A percentile compares a stretch with the other conserved stretches of the same genome.
These are phyloP conservation scores for Lasioglossum pauxillum DNA, from an alignment of 2,888 invertebrate genomes.

Conservation along the genomic window DNA sequence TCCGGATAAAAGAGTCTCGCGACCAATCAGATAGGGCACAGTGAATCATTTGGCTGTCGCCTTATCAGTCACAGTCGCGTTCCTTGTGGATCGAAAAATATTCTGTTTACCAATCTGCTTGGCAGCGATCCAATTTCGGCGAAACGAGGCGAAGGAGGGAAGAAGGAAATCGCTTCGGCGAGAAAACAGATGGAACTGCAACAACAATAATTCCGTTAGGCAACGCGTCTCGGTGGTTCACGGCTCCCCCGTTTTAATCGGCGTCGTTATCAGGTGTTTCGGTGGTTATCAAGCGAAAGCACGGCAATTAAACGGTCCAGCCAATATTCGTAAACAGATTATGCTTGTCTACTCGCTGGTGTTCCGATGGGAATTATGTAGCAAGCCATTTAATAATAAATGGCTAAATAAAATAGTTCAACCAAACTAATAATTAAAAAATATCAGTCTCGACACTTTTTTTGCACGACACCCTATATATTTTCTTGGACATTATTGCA, in stretches of 20 bases:
- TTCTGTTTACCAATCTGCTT: slow-evolving; percentile 14
- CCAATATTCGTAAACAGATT: slow-evolving; percentile 67
- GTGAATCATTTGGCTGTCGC: background rate
- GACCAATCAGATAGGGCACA: slow-evolving; percentile 17
- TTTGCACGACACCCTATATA: background rate
- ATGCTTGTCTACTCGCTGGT: background rate
- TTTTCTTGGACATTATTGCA: background rate
- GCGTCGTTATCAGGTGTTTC: slow-evolving; percentile 63
- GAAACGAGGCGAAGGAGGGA: background rate
- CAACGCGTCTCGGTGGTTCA: background rate
- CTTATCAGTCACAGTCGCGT: slow-evolving; percentile 6
- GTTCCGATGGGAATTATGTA: too few relatives aligned
- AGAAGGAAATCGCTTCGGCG: background rate
- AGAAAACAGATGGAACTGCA: slow-evolving; percentile 19
- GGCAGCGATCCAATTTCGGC: background rate
- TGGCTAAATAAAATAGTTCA: too few relatives aligned
- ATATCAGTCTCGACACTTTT: background rate
- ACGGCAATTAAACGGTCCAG: slow-evolving; percentile 45
- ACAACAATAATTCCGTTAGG: background rate
- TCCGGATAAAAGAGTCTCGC: slow-evolving; percentile 5
- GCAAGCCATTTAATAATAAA: too few relatives aligned
- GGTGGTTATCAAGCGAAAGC: slow-evolving; percentile 56
- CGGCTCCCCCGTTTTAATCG: slow-evolving; percentile 6
- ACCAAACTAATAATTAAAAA: background rate
- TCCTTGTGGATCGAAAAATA: slow-evolving; percentile 13